phyloP scores from a whole-genome alignment of 2,797 vertebrate species.

The Stomatorhinus walkeri region DNA sequence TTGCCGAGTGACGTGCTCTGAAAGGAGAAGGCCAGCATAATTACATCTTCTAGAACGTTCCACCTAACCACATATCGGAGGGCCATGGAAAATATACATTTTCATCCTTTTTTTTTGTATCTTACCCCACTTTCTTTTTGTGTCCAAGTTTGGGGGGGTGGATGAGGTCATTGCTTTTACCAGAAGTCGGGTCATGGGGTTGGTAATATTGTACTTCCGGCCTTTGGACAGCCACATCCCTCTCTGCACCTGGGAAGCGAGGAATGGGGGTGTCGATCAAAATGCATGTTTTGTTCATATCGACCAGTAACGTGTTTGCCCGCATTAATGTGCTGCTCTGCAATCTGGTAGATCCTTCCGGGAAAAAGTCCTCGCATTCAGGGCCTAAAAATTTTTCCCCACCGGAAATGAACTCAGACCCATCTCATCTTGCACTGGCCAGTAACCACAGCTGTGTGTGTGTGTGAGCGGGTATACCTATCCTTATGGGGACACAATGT shows the following conservation, averaged over 20 bases:
- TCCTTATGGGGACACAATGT: too few relatives aligned
- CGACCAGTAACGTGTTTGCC: not conserved
- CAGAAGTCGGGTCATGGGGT: not conserved
- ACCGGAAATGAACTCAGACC: conserved; percentile 16
- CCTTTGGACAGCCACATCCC: not conserved
- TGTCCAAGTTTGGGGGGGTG: not conserved
- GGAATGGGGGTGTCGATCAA: not conserved
- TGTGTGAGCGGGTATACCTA: too few relatives aligned
- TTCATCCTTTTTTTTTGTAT: conserved; percentile 27
- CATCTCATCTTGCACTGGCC: not conserved
- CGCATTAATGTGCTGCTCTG: not conserved
- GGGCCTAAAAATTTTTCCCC: not conserved
- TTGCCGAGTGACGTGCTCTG: conserved; percentile 6
- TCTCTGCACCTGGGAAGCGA: not conserved
- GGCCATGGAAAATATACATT: conserved; percentile 41
- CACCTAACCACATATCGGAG: conserved; percentile 35
- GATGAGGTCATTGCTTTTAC: not conserved
- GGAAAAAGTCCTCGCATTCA: not conserved
- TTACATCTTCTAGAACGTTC: conserved; percentile 39
- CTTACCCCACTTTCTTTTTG: conserved; percentile 21
- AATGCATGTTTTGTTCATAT: not conserved
- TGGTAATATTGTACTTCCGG: not conserved
- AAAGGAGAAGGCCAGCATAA: conserved; percentile 27
- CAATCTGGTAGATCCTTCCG: not conserved
- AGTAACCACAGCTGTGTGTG: not conserved